Percentiles rank a stretch among this genome's conserved stretches.
Evolutionary conservation across 2,113 vertebrate species (phyloP).

Genomic region (Tricholaema leucomelas): DNA sequence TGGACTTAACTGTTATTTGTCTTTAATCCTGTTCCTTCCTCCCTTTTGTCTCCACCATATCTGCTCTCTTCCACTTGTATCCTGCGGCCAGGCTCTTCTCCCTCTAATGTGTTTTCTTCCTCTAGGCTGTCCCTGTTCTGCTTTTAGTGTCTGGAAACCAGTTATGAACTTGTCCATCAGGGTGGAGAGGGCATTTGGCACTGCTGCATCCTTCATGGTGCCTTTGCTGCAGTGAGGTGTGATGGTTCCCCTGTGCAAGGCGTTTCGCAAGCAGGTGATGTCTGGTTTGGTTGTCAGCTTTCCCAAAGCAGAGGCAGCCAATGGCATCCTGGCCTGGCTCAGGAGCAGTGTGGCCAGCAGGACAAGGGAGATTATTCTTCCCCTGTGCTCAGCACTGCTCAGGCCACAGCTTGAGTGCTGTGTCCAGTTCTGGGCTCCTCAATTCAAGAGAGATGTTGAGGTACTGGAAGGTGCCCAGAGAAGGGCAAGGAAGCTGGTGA

Average conservation of each 20-base stretch:
- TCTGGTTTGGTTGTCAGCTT: not conserved
- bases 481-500: too few relatives aligned
- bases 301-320: not conserved
- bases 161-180: not conserved
- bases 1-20: not conserved
- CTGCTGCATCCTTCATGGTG: not conserved
- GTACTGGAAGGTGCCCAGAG: too few relatives aligned
- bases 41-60: not conserved
- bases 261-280: not conserved
- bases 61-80: not conserved
- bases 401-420: too few relatives aligned
- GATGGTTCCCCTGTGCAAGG: not conserved
- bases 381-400: too few relatives aligned
- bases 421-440: too few relatives aligned
- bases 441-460: too few relatives aligned
- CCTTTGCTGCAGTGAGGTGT: not conserved
- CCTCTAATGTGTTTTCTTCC: not conserved
- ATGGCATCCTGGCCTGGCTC: too few relatives aligned
- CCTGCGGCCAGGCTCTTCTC: not conserved
- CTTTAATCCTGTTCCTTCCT: slow-evolving; percentile 6
- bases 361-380: too few relatives aligned
- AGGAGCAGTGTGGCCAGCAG: too few relatives aligned
- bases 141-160: not conserved
- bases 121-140: rapidly evolving
- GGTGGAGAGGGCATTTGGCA: not conserved